phyloP scores from a whole-genome alignment of 2,113 vertebrate genomes.

The Montifringilla adamsi region DNA sequence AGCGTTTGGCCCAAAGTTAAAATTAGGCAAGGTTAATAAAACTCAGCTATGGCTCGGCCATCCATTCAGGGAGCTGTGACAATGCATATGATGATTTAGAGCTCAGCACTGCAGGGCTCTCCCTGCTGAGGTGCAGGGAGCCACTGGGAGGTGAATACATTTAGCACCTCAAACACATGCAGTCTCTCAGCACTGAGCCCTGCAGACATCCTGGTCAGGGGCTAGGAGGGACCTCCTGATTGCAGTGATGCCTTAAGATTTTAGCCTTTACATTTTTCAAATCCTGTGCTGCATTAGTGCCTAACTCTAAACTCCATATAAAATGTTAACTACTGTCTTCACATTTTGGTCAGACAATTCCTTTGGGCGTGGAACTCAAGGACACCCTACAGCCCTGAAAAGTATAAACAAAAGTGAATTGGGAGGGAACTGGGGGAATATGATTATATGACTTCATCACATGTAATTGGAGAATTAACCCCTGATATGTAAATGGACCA shows the following conservation, averaged over 20 bases:
- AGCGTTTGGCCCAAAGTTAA: not conserved
- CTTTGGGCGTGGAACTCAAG: not conserved
- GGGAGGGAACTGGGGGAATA: rapidly evolving
- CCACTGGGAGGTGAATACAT: not conserved
- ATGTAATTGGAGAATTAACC: not conserved
- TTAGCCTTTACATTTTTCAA: not conserved
- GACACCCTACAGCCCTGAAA: not conserved
- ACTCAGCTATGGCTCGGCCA: not conserved
- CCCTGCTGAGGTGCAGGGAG: not conserved
- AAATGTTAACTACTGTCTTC: not conserved
- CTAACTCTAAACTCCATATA: not conserved
- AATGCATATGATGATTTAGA: not conserved
- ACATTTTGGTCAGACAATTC: not conserved
- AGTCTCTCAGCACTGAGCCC: not conserved
- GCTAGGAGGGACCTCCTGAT: not conserved
- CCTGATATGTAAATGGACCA: no score
- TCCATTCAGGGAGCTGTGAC: not conserved
- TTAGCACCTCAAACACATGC: not conserved
- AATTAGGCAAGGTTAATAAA: not conserved
- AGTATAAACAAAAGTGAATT: not conserved
- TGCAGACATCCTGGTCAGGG: not conserved
- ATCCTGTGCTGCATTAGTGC: not conserved
- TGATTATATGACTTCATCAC: not conserved
- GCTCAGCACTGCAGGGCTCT: not conserved
- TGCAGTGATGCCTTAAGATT: not conserved